Percentiles rank a stretch among this genome's conserved stretches.
Evolutionary conservation across 64 coral and sea anemone species (phyloP).

Genomic region (Cladopsammia gracilis): DNA sequence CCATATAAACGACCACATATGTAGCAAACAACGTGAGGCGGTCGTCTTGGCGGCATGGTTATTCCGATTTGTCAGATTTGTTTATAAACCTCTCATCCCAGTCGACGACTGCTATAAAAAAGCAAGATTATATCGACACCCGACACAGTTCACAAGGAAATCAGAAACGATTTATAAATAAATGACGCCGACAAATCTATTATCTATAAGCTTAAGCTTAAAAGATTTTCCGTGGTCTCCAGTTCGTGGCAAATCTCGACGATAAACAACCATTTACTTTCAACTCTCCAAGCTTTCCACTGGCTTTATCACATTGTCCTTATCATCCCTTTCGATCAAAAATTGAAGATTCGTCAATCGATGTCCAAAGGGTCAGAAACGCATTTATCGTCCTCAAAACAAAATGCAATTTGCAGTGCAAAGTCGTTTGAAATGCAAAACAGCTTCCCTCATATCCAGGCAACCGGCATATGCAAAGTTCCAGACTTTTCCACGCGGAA

Average conservation of each 20-base stretch:
- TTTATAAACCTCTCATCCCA: background rate
- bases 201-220: background rate
- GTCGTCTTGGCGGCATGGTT: constrained; percentile 81
- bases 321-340: background rate
- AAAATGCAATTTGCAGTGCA: background rate
- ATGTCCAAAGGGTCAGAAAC: background rate
- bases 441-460: constrained; percentile 32
- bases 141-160: background rate
- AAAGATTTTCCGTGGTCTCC: background rate
- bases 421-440: background rate
- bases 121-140: background rate
- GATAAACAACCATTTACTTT: background rate
- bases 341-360: background rate
- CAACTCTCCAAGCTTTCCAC: background rate
- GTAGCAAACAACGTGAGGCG: constrained; percentile 92
- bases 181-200: background rate
- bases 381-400: background rate
- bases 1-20: constrained; percentile 97
- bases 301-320: background rate
- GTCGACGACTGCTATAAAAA: background rate
- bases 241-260: background rate
- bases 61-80: background rate
- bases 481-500: constrained; percentile 2
- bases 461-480: constrained; percentile 13
- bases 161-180: background rate